Evolutionary conservation across 2,888 invertebrate genomes (phyloP), one percentile per base, ranked within the genome.

Genomic region (Lepetodrilus schrolli): DNA sequence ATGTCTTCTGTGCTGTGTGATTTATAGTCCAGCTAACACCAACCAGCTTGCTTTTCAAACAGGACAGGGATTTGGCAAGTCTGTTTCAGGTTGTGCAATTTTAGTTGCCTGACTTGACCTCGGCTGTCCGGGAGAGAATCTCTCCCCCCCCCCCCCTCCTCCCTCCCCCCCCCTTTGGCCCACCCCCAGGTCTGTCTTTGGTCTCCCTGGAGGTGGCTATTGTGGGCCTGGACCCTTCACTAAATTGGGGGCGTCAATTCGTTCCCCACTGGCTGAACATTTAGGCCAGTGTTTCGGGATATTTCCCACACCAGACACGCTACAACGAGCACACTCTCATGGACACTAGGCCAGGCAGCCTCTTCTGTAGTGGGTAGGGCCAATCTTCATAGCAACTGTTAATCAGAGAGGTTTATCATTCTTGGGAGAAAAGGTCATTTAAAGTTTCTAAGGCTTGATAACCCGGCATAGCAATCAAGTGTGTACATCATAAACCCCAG

Each of bases 241-340:
- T 58, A 58, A 58, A 58, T 58, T 58, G 58, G 34, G 58, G 58
- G 58, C 58, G 58, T 58, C 58, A 58, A 26, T 58, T 30, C 13
- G 58, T 26, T 58, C 58, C 34, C 34, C 30, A 58, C 26, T 58
- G 30, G 34, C 34, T 58, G 58, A 58, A 58, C 30, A 58, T 58
- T 30, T 58, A 58, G 58, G 58, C 30, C 58, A 58, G 26, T 58
- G 58, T 58, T 58, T 34, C 34, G 23, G 43, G 30, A 58, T 26
- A 13, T 26, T 58, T 58, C 58, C 30, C 58, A 58, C 58, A 58
- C 21, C 17, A 34, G 58, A 30, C 58, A 58, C 58, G 58, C 58
- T 58, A 58, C n/a, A 17, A 10, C 34, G 58, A 26, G 30, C 58
- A 13, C 58, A 34, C 58, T n/a, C n/a, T n/a, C n/a, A n/a, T n/a